Evolutionary conservation across 2,888 invertebrate species (phyloP).

Genomic region (Siphlonurus alternatus): DNA sequence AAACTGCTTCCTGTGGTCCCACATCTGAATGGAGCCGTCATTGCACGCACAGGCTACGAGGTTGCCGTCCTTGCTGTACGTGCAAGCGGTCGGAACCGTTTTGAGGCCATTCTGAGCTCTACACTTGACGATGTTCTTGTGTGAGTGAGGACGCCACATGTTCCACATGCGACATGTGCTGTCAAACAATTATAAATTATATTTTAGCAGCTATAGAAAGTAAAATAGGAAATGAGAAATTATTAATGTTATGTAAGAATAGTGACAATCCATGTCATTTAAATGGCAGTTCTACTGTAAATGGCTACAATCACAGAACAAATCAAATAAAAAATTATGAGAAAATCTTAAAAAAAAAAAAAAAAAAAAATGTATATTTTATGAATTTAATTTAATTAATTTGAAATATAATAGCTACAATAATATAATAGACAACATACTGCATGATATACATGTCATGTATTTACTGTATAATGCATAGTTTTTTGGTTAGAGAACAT

Average conservation of each 20-base stretch:
- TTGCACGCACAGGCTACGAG: slow-evolving; percentile 80
- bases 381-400: too few relatives aligned
- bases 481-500: too few relatives aligned
- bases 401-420: too few relatives aligned
- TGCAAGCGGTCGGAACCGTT: slow-evolving; percentile 68
- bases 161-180: slow-evolving; percentile 82
- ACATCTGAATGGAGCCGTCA: slow-evolving; percentile 93
- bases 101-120: slow-evolving; percentile 71
- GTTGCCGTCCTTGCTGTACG: slow-evolving; percentile 70
- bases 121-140: slow-evolving; percentile 72
- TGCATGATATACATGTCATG: too few relatives aligned
- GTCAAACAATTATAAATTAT: slow-evolving; percentile 11
- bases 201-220: too few relatives aligned
- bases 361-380: neutral
- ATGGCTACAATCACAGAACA: too few relatives aligned
- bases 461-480: too few relatives aligned
- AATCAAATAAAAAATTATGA: neutral
- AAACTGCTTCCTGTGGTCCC: slow-evolving; percentile 85
- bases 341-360: neutral
- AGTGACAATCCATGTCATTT: neutral
- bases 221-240: neutral
- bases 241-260: neutral
- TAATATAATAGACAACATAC: too few relatives aligned
- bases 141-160: slow-evolving; percentile 58
- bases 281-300: neutral